Conservation (phyloP, 2,113 vertebrate species). For the Otocyon megalotis region DNA sequence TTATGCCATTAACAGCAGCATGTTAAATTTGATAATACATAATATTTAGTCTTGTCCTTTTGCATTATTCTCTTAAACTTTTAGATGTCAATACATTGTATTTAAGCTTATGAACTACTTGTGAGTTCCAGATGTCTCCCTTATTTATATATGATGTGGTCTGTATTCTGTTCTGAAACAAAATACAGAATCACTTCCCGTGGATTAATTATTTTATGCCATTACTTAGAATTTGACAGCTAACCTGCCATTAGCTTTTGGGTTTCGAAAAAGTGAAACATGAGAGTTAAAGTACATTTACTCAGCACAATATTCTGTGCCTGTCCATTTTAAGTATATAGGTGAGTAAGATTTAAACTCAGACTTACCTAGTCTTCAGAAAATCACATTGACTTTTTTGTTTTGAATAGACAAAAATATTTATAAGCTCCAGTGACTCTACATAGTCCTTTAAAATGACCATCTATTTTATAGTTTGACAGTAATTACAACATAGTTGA, state of each 20-base stretch:
- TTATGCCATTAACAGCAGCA: constrained; percentile 10
- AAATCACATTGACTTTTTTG: constrained; percentile 21
- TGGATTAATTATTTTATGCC: constrained; percentile 32
- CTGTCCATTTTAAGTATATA: background rate
- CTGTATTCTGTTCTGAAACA: constrained; percentile 48
- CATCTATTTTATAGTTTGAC: background rate
- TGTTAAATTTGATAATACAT: constrained; percentile 19
- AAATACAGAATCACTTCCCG: background rate
- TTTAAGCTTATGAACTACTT: constrained; percentile 45
- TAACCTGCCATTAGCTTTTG: background rate
- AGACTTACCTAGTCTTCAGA: constrained; percentile 9
- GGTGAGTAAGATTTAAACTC: background rate
- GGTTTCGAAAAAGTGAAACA: background rate
- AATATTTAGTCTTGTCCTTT: background rate
- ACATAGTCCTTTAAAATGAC: constrained; percentile 20
- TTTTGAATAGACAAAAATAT: background rate
- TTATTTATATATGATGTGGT: background rate
- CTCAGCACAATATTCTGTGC: background rate
- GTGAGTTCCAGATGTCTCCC: background rate
- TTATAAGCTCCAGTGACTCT: background rate
- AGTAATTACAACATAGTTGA: background rate
- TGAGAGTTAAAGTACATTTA: background rate
- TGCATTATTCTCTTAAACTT: background rate
- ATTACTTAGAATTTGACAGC: constrained; percentile 33
- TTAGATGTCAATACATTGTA: background rate